phyloP scores from a whole-genome alignment of 2,113 vertebrate genomes.

The Trogon surrucura region DNA sequence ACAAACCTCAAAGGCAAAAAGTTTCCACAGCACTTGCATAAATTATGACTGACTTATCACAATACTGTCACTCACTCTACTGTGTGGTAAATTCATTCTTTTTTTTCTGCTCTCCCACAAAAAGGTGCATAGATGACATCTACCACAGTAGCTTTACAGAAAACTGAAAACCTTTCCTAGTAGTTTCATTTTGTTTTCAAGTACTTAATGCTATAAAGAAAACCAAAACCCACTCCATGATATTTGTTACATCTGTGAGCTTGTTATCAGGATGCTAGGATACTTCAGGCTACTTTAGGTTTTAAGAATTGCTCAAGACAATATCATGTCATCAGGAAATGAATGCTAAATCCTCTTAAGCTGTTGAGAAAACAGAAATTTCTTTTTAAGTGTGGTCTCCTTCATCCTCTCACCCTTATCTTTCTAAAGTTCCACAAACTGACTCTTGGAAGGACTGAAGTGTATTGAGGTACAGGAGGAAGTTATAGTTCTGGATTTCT shows the following conservation, averaged over 20 bases:
- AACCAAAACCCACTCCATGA: background rate
- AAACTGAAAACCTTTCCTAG: background rate
- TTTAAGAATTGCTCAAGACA: background rate
- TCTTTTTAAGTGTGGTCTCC: background rate
- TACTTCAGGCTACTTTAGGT: background rate
- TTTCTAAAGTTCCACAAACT: background rate
- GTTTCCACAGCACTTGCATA: background rate
- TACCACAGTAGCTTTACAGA: background rate
- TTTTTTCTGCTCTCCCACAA: background rate
- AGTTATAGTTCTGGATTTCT: background rate
- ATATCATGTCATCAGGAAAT: constrained; percentile 1
- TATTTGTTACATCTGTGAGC: background rate
- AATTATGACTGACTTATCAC: background rate
- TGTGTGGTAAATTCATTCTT: background rate
- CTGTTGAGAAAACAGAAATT: background rate
- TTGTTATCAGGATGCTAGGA: background rate
- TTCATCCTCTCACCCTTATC: background rate
- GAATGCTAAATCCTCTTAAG: background rate
- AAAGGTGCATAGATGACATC: background rate
- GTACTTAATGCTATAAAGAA: background rate
- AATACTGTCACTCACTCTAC: background rate
- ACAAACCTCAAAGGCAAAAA: background rate
- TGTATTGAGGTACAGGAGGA: background rate
- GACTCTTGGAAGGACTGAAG: background rate
- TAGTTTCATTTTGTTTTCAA: background rate